phyloP scores from a whole-genome alignment of 2,888 invertebrate genomes.

The Stenotaenia linearis region DNA sequence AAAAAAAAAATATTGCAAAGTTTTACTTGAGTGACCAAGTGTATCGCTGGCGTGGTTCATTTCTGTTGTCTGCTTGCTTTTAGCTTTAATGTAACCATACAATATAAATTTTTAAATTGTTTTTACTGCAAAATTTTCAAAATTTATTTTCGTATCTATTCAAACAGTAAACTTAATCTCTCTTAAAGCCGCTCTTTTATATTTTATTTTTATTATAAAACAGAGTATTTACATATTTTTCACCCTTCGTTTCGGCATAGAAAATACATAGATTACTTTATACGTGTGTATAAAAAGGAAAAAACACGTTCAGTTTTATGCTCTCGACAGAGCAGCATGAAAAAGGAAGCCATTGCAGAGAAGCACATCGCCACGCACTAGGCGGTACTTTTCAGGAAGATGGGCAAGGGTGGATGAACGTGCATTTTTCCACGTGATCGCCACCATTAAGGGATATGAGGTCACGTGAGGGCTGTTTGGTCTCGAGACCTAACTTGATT shows the following conservation, averaged over 20 bases:
- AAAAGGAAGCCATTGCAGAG: slow-evolving; percentile 14
- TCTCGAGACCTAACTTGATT: slow-evolving; percentile 15
- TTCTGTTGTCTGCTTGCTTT: background rate
- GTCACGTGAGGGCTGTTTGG: background rate
- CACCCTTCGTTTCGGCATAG: too few species aligned
- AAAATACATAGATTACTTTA: background rate
- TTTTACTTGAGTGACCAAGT: background rate
- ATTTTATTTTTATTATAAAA: too few species aligned
- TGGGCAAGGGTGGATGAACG: background rate
- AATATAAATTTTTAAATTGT: too few species aligned
- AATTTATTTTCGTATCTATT: too few species aligned
- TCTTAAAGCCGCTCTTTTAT: too few species aligned
- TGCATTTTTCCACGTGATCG: slow-evolving; percentile 14
- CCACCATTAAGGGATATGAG: slow-evolving; percentile 7
- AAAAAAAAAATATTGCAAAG: background rate
- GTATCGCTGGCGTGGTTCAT: background rate
- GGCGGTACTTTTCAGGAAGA: slow-evolving; percentile 9
- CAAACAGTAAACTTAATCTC: too few species aligned
- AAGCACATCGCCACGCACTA: background rate
- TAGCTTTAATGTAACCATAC: background rate
- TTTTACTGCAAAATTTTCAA: too few species aligned
- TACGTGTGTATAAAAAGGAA: background rate
- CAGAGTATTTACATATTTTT: too few species aligned
- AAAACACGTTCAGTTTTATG: background rate
- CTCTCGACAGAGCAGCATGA: background rate